Base-by-base conservation (phyloP, 2,888 invertebrate genomes). In the Harpalus rubripes region DNA sequence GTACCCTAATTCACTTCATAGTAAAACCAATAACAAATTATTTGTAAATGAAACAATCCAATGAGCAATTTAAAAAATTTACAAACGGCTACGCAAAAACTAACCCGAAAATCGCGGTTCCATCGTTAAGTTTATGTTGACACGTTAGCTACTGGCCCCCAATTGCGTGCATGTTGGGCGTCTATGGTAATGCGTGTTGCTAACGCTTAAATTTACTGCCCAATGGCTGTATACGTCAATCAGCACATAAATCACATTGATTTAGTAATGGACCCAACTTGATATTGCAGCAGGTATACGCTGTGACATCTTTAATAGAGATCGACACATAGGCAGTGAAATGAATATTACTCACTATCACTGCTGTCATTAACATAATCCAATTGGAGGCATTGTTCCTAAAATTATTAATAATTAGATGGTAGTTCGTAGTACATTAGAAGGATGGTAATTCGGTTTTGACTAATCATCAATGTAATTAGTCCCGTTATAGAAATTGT, bases 231-330 rank as follows among this genome's bases (percentile, higher is more conserved):
- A 79, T 39, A 79, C 61, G 61, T 79, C 79, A 79, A 79, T 79
- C 79, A 79, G 18, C 79, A 61, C 61, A 61, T 79, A 61, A 79
- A 79, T 79, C 61, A 79, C 79, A 79, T 79, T 79, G 79, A 79
- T 79, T 79, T 79, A 79, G 61, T 79, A 79, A 79, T 79, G 72
- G 72, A 41, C 12, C 15, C 72, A 44, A 44, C 18, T 18, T 74
- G 72, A 74, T 74, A 10, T 10, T 32, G 32, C 44, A 44, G 41
- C 72, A 74, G 72, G 72, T 74, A 74, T 15, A 16, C 12, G 16
- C 44, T 41, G 52, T 74, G 72, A 74, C 72, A 74, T 74, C 72
- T 74, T 74, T 74, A 74, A 74, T 74, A 74, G 72, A 74, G 72
- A 74, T 74, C 52, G 72, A 74, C 72, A 74, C 16, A 26, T 22